phyloP scores from a whole-genome alignment of 2,113 vertebrate genomes.

The Delphinus delphis region DNA sequence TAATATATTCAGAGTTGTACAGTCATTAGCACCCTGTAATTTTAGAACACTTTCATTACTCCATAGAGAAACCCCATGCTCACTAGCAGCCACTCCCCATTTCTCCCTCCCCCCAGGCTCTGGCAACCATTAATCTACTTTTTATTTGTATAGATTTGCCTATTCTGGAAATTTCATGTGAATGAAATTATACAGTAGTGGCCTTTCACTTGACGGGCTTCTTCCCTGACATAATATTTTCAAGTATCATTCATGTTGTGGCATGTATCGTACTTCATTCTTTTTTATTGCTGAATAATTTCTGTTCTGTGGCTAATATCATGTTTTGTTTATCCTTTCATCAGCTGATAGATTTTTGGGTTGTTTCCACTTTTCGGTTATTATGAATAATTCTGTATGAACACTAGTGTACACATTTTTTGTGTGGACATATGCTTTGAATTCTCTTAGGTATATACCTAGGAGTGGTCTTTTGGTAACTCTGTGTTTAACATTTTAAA shows the following conservation, averaged over 20 bases:
- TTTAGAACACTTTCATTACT: background rate
- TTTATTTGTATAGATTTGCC: background rate
- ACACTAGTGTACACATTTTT: background rate
- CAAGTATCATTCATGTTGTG: background rate
- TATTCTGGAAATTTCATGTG: background rate
- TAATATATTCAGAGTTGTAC: background rate
- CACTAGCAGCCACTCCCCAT: background rate
- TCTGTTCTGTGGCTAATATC: background rate
- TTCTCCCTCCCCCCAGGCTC: background rate
- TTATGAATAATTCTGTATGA: background rate
- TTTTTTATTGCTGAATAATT: background rate
- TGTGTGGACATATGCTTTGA: background rate
- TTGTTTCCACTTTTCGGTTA: background rate
- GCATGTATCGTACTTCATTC: background rate
- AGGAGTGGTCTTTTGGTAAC: background rate
- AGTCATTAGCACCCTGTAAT: background rate
- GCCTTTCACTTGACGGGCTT: background rate
- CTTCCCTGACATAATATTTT: background rate
- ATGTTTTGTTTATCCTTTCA: background rate
- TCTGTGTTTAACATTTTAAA: conserved; percentile 15
- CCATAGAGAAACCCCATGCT: background rate
- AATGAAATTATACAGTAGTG: background rate
- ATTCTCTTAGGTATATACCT: background rate
- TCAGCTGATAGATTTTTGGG: background rate
- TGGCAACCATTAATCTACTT: background rate